Evolutionary conservation across 2,797 vertebrate genomes (phyloP).

Genomic region (Fistularia tabacaria): DNA sequence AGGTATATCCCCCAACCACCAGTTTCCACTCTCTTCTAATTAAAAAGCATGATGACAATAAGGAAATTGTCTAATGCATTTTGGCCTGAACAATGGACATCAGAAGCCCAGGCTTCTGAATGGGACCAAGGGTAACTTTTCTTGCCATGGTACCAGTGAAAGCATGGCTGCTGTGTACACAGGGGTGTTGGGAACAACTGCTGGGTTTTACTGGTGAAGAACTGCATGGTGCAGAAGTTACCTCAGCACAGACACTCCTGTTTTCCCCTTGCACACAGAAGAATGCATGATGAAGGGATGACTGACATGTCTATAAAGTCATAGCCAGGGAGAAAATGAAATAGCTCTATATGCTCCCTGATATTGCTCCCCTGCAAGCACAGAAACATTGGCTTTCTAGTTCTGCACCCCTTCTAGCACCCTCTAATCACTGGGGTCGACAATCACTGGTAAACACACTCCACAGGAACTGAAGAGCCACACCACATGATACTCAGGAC

Average conservation of each 20-base stretch:
- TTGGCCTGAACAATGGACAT: conserved; percentile 50
- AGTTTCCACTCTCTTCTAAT: conserved; percentile 63
- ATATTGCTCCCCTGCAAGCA: conserved; percentile 51
- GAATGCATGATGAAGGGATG: conserved; percentile 66
- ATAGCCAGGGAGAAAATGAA: conserved; percentile 55
- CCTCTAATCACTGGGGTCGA: conserved; percentile 38
- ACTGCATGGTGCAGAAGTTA: conserved; percentile 52
- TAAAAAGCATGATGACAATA: conserved; percentile 64
- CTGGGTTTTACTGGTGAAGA: conserved; percentile 55
- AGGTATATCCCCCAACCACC: conserved; percentile 48
- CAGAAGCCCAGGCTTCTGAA: conserved; percentile 28
- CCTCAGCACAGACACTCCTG: conserved; percentile 54
- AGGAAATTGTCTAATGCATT: conserved; percentile 43
- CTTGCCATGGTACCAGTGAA: too few relatives aligned
- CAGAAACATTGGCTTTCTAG: conserved; percentile 40
- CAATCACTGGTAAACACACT: conserved; percentile 41
- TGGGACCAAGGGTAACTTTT: conserved; percentile 22
- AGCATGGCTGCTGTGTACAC: conserved; percentile 35
- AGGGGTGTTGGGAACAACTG: conserved; percentile 51
- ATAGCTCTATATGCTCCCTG: conserved; percentile 63
- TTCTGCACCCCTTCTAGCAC: conserved; percentile 37
- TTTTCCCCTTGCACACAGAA: conserved; percentile 66
- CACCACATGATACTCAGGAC: conserved; percentile 7
- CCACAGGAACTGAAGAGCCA: conserved; percentile 26
- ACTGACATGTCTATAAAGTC: conserved; percentile 68